phyloP scores from a whole-genome alignment of 2,797 vertebrate genomes.

The Distichodus sexfasciatus region DNA sequence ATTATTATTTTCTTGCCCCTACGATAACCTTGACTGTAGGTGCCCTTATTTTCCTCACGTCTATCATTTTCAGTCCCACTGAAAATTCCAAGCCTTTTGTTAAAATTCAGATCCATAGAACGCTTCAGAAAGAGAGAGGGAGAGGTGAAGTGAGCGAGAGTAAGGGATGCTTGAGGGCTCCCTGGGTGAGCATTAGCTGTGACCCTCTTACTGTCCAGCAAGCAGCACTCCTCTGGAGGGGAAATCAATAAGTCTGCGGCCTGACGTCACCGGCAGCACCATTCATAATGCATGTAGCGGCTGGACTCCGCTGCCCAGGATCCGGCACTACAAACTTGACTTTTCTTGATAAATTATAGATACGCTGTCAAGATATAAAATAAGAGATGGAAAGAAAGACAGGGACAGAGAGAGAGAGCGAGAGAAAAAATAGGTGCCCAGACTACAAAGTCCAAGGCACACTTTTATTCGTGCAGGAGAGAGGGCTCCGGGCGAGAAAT shows the following conservation, averaged over 20 bases:
- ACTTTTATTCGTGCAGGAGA: slow-evolving; percentile 33
- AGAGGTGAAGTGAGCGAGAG: neutral
- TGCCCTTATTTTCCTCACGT: neutral
- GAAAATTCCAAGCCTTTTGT: slow-evolving; percentile 6
- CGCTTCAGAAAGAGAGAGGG: neutral
- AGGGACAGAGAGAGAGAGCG: slow-evolving; percentile 24
- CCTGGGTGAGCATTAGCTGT: slow-evolving; percentile 18
- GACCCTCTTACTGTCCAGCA: slow-evolving; percentile 28
- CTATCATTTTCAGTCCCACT: neutral
- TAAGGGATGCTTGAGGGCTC: neutral
- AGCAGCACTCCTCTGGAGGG: slow-evolving; percentile 22
- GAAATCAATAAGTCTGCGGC: slow-evolving; percentile 43
- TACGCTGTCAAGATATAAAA: slow-evolving; percentile 53
- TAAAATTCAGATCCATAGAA: slow-evolving; percentile 5
- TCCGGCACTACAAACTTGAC: slow-evolving; percentile 49
- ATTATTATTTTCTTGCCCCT: neutral
- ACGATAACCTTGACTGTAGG: neutral
- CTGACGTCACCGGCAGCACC: slow-evolving; percentile 43
- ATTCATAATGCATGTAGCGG: slow-evolving; percentile 49
- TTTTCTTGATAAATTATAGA: slow-evolving; percentile 60
- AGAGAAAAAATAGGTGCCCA: slow-evolving; percentile 34
- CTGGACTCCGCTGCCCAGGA: slow-evolving; percentile 43
- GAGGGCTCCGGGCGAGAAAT: neutral
- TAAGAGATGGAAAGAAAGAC: slow-evolving; percentile 30
- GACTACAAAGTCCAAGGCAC: slow-evolving; percentile 44